Conservation (phyloP, 1,140 invertebrate genomes). For the Cydia splendana region DNA sequence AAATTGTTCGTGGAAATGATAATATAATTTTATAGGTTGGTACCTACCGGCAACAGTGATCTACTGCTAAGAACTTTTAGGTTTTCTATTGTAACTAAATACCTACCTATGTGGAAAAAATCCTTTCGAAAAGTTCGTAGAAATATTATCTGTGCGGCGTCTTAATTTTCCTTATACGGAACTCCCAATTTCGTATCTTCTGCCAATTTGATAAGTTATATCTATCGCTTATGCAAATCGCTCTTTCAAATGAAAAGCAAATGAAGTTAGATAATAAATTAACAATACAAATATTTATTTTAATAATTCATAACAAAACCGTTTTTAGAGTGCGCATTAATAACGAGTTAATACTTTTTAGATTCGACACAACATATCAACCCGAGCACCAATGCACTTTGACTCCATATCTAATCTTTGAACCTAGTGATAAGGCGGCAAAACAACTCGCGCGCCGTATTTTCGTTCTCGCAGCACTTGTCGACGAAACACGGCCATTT, state of each 20-base stretch:
- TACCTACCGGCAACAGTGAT: too few relatives aligned
- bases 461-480: slow-evolving; percentile 79
- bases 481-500: slow-evolving; percentile 68
- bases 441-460: slow-evolving; percentile 77
- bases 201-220: neutral
- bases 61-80: too few relatives aligned
- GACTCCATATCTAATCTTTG: slow-evolving; percentile 53
- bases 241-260: neutral
- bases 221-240: neutral
- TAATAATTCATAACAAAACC: neutral
- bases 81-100: neutral
- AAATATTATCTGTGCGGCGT: neutral
- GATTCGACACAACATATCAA: slow-evolving; percentile 7
- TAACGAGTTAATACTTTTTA: neutral
- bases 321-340: neutral
- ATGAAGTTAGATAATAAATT: neutral
- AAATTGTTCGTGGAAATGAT: too few relatives aligned
- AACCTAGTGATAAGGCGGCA: slow-evolving; percentile 75
- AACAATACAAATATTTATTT: neutral
- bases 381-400: slow-evolving; percentile 19
- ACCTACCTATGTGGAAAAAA: neutral
- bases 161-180: neutral
- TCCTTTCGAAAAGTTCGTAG: neutral
- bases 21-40: too few relatives aligned
- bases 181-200: neutral